Evolutionary conservation across 2,888 invertebrate genomes (phyloP), one percentile per base, ranked within the genome.

Genomic region (Iselma pallidipennis): DNA sequence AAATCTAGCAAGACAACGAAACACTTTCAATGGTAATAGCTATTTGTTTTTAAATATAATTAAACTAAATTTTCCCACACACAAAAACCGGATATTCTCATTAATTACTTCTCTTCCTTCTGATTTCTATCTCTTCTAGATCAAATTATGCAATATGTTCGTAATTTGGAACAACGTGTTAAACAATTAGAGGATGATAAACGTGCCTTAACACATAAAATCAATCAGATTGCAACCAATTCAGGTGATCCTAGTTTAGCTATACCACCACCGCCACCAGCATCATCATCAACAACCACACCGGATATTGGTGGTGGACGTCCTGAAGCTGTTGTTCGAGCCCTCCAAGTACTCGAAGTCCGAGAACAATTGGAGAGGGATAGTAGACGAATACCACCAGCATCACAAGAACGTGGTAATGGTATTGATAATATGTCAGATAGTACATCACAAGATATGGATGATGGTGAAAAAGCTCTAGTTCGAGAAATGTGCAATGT

Each of bases 401-500:
- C 16, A 37, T 37, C 19, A 19, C 42, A 42, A 19, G 9, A n/a
- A n/a, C n/a, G 6, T 19, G 42, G 19, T 65, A 57, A 60, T 19
- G 42, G 42, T 42, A n/a, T n/a, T n/a, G 80, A 80, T 59, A 76
- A 71, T 53, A 68, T 76, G 60, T 68, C 75, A 0, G 78, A 79
- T 26, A 71, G 71, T n/a, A 66, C 71, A 16, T 84, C 85, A 1
- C 86, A 88, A 66, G 91, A 88, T 78, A 87, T 88, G 85, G 91
- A 93, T 75, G 91, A 95, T 72, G 93, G 94, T 14, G 96, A 96
- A 80, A 95, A 95, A 79, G 96, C 96, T 4, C 85, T 96, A 57
- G 94, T 96, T 52, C 86, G 95, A 73, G 96, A 96, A 84, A 96
- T 96, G 96, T 96, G 96, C 83, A 96, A 96, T 83, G 90, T 90